Evolutionary conservation across 2,113 vertebrate genomes (phyloP).

Genomic region (Oncorhynchus gorbuscha): DNA sequence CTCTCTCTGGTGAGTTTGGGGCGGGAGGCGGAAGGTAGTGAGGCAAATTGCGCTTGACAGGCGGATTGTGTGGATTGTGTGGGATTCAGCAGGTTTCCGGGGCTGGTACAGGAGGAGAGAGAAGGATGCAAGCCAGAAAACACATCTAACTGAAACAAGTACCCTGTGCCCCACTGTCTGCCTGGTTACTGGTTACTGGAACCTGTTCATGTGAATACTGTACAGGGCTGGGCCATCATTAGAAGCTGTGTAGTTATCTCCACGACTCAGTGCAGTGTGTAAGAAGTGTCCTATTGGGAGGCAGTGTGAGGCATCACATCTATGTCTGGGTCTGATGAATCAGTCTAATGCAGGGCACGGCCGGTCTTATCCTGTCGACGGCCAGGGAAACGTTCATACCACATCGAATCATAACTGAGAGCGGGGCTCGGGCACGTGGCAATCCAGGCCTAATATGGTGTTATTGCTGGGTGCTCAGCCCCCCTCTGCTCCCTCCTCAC

Average conservation of each 20-base stretch:
- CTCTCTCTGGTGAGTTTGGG: constrained; percentile 54
- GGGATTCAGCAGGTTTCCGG: constrained; percentile 67
- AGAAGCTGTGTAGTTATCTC: neutral
- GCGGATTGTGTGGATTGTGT: constrained; percentile 61
- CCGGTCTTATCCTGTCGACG: constrained; percentile 17
- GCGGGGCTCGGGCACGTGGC: constrained; percentile 31
- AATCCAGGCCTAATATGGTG: constrained; percentile 47
- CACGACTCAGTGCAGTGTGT: too few species aligned
- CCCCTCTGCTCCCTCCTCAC: neutral
- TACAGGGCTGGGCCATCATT: neutral
- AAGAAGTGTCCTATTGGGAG: neutral
- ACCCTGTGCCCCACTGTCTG: neutral
- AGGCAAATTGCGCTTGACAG: constrained; percentile 64
- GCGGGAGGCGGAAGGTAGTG: constrained; percentile 34
- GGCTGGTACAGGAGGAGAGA: constrained; percentile 23
- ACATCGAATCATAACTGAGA: constrained; percentile 47
- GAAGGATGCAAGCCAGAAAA: constrained; percentile 13
- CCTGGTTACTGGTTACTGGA: neutral
- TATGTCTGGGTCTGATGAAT: constrained; percentile 37
- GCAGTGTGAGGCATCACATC: neutral
- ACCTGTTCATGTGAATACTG: neutral
- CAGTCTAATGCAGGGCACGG: constrained; percentile 32
- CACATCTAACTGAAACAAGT: neutral
- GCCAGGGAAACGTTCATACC: constrained; percentile 39
- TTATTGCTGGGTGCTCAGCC: constrained; percentile 46